Evolutionary conservation across 2,888 invertebrate species (phyloP).

Genomic region (Archips crataeganus): DNA sequence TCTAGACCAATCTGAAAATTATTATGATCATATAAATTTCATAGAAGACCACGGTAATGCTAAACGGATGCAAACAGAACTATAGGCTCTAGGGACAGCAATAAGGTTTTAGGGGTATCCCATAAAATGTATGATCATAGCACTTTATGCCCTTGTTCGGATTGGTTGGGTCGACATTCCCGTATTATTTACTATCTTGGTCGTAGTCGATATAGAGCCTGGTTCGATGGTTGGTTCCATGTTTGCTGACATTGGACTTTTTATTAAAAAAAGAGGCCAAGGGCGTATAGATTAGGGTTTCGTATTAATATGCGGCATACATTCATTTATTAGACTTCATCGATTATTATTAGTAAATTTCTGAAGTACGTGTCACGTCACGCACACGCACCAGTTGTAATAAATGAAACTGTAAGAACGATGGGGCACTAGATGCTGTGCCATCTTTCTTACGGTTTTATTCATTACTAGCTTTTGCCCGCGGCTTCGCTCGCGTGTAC

Average conservation of each 20-base stretch:
- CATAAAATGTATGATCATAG: conserved; percentile 46
- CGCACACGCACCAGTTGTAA: too few relatives aligned
- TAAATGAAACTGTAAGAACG: too few relatives aligned
- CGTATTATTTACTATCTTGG: conserved; percentile 34
- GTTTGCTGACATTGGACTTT: not conserved
- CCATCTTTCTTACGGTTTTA: too few relatives aligned
- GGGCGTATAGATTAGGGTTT: not conserved
- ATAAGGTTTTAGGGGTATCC: conserved; percentile 46
- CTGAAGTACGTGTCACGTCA: too few relatives aligned
- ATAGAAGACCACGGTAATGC: conserved; percentile 37
- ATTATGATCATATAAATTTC: conserved; percentile 26
- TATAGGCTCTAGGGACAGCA: conserved; percentile 45
- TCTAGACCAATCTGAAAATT: conserved; percentile 17
- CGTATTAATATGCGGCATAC: not conserved
- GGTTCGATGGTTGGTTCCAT: not conserved
- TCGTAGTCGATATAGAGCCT: conserved; percentile 21
- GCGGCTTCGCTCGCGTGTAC: too few relatives aligned
- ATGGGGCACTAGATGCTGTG: too few relatives aligned
- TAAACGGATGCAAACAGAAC: conserved; percentile 47
- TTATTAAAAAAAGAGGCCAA: not conserved
- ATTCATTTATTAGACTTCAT: too few relatives aligned
- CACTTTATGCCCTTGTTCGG: conserved; percentile 33
- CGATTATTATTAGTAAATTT: too few relatives aligned
- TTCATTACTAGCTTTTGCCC: too few relatives aligned
- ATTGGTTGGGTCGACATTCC: conserved; percentile 34